phyloP scores from a whole-genome alignment of 2,797 vertebrate species.

The Silurus lanzhouensis region DNA sequence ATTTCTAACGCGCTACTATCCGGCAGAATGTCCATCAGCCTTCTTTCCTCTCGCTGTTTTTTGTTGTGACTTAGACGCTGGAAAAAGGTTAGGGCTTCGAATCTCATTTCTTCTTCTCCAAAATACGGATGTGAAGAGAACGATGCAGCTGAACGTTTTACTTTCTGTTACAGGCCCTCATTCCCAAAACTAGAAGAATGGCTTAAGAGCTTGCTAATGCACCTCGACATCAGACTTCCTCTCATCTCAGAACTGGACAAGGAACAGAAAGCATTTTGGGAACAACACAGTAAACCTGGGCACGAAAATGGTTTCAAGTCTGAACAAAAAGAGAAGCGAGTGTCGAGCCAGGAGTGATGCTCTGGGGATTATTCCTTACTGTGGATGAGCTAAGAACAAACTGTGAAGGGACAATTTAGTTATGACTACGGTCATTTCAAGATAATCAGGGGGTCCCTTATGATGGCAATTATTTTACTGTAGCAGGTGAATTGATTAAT shows the following conservation, averaged over 20 bases:
- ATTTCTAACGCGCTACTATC: slow-evolving; percentile 87
- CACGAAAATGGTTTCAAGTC: slow-evolving; percentile 18
- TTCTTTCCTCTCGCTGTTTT: slow-evolving; percentile 88
- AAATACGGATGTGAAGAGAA: background rate
- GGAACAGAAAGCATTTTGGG: slow-evolving; percentile 81
- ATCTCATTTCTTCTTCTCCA: background rate
- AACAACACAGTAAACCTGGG: slow-evolving; percentile 66
- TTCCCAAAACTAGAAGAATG: slow-evolving; percentile 90
- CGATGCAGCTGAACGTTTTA: background rate
- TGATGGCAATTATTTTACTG: background rate
- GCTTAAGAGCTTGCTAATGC: slow-evolving; percentile 88
- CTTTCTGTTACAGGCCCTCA: slow-evolving; percentile 74
- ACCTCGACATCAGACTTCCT: slow-evolving; percentile 85
- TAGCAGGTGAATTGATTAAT: background rate
- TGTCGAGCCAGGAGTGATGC: slow-evolving; percentile 20
- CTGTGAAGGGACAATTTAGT: background rate
- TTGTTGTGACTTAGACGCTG: slow-evolving; percentile 91
- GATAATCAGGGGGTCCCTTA: background rate
- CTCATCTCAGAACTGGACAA: slow-evolving; percentile 87
- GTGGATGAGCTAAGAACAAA: background rate
- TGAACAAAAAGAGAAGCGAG: slow-evolving; percentile 18
- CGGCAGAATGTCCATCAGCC: slow-evolving; percentile 79
- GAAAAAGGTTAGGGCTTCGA: slow-evolving; percentile 79
- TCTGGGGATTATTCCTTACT: background rate
- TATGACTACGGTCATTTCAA: background rate